Evolutionary conservation across 2,797 vertebrate species (phyloP).

Genomic region (Nyctibius grandis): DNA sequence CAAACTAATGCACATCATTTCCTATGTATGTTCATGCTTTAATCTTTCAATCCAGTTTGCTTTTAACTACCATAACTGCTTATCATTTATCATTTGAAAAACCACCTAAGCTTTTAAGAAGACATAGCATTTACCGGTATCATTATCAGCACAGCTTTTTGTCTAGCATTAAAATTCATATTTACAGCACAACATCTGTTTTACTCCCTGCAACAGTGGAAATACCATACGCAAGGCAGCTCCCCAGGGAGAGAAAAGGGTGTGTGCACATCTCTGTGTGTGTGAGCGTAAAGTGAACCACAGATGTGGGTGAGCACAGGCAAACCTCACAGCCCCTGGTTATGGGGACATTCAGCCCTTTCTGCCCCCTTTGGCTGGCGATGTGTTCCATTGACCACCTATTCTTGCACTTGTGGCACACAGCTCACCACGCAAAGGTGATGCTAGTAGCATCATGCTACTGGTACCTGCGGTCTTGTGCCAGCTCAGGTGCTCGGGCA

Average conservation of each 20-base stretch:
- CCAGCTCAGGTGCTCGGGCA: neutral
- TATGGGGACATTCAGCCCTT: neutral
- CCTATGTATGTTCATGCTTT: neutral
- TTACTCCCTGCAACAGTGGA: neutral
- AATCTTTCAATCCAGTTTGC: neutral
- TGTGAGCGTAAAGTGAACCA: neutral
- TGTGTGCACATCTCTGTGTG: accelerated
- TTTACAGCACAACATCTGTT: neutral
- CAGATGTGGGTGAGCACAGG: neutral
- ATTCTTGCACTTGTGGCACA: neutral
- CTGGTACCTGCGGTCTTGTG: neutral
- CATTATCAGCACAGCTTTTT: neutral
- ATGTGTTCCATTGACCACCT: neutral
- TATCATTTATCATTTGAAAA: neutral
- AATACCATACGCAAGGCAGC: neutral
- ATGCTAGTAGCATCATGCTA: neutral
- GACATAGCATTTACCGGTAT: neutral
- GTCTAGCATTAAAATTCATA: neutral
- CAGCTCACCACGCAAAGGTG: accelerated
- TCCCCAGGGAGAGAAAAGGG: neutral
- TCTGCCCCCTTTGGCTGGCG: neutral
- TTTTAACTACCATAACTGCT: neutral
- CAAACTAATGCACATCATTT: neutral
- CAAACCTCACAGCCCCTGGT: neutral
- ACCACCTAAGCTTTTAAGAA: neutral